Conservation (phyloP, 1,140 invertebrate species). For the Acromyrmex heyeri region DNA sequence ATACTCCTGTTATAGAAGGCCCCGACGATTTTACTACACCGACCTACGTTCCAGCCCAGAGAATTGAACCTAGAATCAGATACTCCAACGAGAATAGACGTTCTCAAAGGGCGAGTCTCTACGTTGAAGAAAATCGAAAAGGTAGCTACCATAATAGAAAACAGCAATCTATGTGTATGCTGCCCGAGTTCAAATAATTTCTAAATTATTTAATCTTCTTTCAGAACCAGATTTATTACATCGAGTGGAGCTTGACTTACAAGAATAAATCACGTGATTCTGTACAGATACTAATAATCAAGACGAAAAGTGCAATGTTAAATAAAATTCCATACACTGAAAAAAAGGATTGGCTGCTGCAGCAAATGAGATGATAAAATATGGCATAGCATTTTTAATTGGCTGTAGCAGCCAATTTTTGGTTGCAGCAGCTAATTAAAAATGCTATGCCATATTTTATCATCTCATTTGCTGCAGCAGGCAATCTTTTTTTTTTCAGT, state of each 20-base stretch:
- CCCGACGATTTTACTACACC: conserved; percentile 85
- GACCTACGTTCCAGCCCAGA: conserved; percentile 82
- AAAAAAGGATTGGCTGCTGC: no score
- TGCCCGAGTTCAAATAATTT: background rate
- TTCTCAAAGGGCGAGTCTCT: conserved; percentile 83
- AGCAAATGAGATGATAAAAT: no score
- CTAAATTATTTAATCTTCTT: conserved; percentile 73
- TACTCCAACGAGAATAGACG: conserved; percentile 79
- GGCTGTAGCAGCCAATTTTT: no score
- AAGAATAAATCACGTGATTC: conserved; percentile 71
- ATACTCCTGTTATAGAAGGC: conserved; percentile 65
- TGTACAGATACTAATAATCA: conserved; percentile 51
- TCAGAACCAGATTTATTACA: conserved; percentile 85
- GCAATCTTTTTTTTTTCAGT: no score
- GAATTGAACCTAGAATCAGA: conserved; percentile 83
- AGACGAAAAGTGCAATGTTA: conserved; percentile 45
- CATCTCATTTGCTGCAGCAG: no score
- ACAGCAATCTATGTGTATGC: background rate
- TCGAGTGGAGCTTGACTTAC: conserved; percentile 84
- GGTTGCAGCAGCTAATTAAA: no score
- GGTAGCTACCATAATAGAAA: conserved; percentile 73
- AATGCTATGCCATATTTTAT: no score
- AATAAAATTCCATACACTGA: conserved; percentile 33
- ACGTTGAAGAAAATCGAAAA: conserved; percentile 83
- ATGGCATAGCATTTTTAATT: no score